Evolutionary conservation across 2,113 vertebrate genomes (phyloP).

Genomic region (Myodes glareolus): DNA sequence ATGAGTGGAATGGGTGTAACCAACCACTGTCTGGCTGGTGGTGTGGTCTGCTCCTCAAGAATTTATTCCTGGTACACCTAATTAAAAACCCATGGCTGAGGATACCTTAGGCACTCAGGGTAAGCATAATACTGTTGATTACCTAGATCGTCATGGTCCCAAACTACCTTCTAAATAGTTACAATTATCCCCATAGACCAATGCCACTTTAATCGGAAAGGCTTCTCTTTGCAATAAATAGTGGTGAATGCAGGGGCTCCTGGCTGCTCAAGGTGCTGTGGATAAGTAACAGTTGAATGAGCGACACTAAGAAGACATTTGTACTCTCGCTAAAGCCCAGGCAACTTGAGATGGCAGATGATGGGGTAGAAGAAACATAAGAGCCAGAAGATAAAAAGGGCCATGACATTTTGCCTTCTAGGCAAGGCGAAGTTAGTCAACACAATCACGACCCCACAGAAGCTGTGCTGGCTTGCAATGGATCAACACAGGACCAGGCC

Average conservation of each 20-base stretch:
- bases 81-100: background rate
- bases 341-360: background rate
- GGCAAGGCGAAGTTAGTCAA: background rate
- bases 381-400: background rate
- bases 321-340: background rate
- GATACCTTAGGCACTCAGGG: background rate
- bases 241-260: background rate
- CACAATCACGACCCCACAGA: no score
- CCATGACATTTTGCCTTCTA: background rate
- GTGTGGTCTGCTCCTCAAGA: background rate
- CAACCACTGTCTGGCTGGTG: background rate
- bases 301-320: background rate
- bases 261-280: background rate
- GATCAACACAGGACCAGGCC: background rate
- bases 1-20: background rate
- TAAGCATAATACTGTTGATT: background rate
- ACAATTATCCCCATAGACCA: background rate
- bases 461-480: background rate
- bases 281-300: background rate
- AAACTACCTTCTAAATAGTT: background rate
- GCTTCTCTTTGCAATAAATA: background rate
- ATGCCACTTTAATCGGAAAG: background rate
- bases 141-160: background rate
- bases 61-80: background rate
- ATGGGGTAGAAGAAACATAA: background rate